Conservation (phyloP, 1,140 invertebrate species). For the Trichomalopsis sarcophagae region DNA sequence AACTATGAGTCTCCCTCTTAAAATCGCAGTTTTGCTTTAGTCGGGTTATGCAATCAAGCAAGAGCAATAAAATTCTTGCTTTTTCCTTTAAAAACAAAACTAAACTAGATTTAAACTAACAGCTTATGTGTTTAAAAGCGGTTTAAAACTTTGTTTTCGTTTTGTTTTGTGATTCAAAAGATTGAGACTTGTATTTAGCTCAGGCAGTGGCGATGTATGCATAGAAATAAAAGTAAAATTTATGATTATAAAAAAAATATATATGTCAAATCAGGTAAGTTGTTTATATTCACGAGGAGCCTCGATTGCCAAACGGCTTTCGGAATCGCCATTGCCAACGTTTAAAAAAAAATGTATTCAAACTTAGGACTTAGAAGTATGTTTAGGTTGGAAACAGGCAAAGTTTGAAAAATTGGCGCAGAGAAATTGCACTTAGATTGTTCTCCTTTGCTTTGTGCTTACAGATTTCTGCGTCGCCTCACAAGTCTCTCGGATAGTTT, state of each 20-base stretch:
- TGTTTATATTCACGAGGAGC: conserved; percentile 23
- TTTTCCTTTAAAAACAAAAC: neutral
- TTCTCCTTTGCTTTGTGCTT: conserved; percentile 76
- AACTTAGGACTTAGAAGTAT: conserved; percentile 65
- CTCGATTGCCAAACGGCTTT: conserved; percentile 6
- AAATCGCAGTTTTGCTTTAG: neutral
- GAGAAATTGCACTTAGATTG: conserved; percentile 73
- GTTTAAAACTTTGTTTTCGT: neutral
- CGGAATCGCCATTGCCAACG: conserved; percentile 66
- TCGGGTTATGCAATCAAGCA: neutral
- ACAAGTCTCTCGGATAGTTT: conserved; percentile 72
- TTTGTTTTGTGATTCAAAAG: conserved; percentile 20
- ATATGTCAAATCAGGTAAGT: conserved; percentile 57
- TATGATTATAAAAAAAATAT: conserved; percentile 2
- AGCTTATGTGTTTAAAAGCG: conserved; percentile 21
- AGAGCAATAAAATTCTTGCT: conserved; percentile 10
- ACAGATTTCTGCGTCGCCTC: conserved; percentile 75
- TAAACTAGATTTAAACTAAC: neutral
- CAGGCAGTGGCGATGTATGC: conserved; percentile 66
- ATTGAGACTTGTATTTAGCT: conserved; percentile 66
- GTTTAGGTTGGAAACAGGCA: conserved; percentile 71
- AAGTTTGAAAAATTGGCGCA: conserved; percentile 68
- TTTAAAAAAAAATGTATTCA: conserved; percentile 40
- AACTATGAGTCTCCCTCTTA: conserved; percentile 64
- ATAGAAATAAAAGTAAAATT: conserved; percentile 47